Percentiles rank a stretch among this genome's conserved stretches.
phyloP scores from a whole-genome alignment of 2,888 invertebrate species.

The Trachelus tabidus region DNA sequence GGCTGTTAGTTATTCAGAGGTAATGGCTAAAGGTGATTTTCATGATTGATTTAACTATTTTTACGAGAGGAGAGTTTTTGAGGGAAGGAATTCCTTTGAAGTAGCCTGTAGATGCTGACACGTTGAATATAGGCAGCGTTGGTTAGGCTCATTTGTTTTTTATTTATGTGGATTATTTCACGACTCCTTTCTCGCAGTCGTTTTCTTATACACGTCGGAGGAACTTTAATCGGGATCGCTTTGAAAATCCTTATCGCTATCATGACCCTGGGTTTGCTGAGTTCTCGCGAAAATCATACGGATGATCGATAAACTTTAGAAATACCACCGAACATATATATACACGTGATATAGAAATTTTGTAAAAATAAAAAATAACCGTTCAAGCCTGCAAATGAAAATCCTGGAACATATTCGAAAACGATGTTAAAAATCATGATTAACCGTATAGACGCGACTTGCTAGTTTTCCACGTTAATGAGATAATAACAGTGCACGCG shows the following conservation, averaged over 20 bases:
- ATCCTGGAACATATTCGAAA: slow-evolving; percentile 15
- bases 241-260: slow-evolving; percentile 29
- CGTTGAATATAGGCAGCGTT: background rate
- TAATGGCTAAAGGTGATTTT: background rate
- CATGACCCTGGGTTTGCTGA: slow-evolving; percentile 41
- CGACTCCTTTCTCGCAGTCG: background rate
- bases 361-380: slow-evolving; percentile 14
- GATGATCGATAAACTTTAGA: slow-evolving; percentile 41
- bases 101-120: background rate
- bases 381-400: slow-evolving; percentile 11
- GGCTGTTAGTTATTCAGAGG: background rate
- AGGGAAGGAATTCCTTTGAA: background rate
- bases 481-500: background rate
- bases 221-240: background rate
- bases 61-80: background rate
- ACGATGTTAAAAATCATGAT: slow-evolving; percentile 25
- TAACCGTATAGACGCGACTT: background rate
- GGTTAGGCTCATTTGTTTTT: background rate
- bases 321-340: slow-evolving; percentile 21
- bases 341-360: slow-evolving; percentile 25
- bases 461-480: background rate
- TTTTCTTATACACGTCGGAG: background rate
- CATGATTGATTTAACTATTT: background rate
- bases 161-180: background rate
- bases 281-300: slow-evolving; percentile 30